Evolutionary conservation across 2,888 invertebrate species (phyloP), one percentile per base, ranked within the genome.

Genomic region (Neoitamus cyanurus): DNA sequence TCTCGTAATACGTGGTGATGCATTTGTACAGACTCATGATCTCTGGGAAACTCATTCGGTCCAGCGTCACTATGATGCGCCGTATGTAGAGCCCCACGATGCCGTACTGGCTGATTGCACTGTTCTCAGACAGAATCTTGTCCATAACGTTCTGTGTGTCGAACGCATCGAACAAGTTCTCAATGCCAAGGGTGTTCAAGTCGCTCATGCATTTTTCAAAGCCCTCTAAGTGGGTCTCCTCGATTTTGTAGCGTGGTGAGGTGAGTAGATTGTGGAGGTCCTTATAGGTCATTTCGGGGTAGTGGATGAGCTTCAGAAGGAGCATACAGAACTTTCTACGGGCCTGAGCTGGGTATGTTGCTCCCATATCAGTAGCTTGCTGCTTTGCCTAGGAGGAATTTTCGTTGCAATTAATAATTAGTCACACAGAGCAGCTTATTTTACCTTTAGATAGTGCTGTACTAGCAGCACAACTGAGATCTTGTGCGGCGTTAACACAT

Each of bases 1-100:
- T 92, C 87, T 94, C 93, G 88, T 95, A 95, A 90, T 96, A 96
- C 4, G 92, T 90, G 87, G 94, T 94, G 89, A 95, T 96, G 86
- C 94, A 94, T 88, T 94, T 94, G 89, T 94, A 95, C 31, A 97
- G 92, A 46, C 94, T 92, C 73, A 95, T 95, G 85, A 97, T 94
- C 92, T 97, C 96, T 46, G 95, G 95, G 92, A 98, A 98, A 15
- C 95, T 94, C 87, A 97, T 92, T 89, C 95, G 96, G 88, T 97
- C 96, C 89, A 97, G 94, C 86, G 95, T 94, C 0, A 97, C 92
- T 87, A 95, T 93, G 89, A 97, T 95, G 88, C 97, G 93, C 86
- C 97, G 93, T 86, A 98, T 93, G 90, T 96, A 98, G 87, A 97
- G 92, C 36, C 97, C 97, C 93, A 92, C 90, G 85, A 91, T 89